Conservation (phyloP, 1,140 invertebrate genomes). For the Panagrolaimus sp. region DNA sequence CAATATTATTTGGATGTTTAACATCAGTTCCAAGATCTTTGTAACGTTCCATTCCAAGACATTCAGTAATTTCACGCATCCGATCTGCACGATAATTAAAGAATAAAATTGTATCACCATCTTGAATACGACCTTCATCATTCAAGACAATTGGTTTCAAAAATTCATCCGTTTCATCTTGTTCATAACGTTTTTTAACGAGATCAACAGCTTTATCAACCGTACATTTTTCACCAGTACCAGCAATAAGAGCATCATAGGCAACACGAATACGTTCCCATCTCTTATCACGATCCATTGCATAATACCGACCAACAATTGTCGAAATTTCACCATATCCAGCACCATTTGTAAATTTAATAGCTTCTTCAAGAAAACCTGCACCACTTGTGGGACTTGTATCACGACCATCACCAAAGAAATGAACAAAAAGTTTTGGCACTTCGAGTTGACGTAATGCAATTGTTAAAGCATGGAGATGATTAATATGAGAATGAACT, state of each 20-base stretch:
- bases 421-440: conserved; percentile 62
- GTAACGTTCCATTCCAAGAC: conserved; percentile 60
- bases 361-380: conserved; percentile 53
- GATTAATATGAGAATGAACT: conserved; percentile 64
- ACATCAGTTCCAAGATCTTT: conserved; percentile 59
- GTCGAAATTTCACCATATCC: conserved; percentile 62
- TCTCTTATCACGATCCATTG: conserved; percentile 63
- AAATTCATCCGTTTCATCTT: conserved; percentile 63
- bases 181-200: conserved; percentile 54
- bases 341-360: conserved; percentile 46
- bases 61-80: conserved; percentile 62
- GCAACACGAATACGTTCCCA: conserved; percentile 60
- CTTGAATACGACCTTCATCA: conserved; percentile 60
- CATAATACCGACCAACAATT: conserved; percentile 64
- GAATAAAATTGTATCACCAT: conserved; percentile 63
- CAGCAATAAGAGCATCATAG: conserved; percentile 62
- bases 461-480: conserved; percentile 61
- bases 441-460: conserved; percentile 60
- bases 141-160: conserved; percentile 62
- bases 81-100: conserved; percentile 63
- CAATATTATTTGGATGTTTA: conserved; percentile 51
- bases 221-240: conserved; percentile 59
- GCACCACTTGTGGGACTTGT: conserved; percentile 62
- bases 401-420: conserved; percentile 64
- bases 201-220: conserved; percentile 55